These are phyloP conservation scores for Dipodomys stephensi DNA, from an alignment of 2,113 vertebrate genomes.

Conservation along the genomic window DNA sequence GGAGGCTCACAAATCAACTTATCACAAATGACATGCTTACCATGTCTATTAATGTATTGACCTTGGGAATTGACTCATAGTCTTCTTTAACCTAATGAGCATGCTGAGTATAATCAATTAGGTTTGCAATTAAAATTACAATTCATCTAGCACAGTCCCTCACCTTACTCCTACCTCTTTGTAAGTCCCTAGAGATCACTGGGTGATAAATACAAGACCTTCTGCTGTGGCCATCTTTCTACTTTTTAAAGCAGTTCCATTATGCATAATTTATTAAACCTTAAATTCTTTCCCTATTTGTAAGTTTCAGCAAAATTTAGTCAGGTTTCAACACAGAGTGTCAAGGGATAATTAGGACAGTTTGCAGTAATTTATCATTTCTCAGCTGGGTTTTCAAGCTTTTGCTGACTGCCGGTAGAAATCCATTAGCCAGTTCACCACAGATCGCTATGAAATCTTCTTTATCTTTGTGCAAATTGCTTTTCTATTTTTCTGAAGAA, in stretches of 20 bases:
- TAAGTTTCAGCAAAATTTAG: constrained; percentile 83
- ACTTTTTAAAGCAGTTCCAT: constrained; percentile 47
- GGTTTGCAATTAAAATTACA: constrained; percentile 88
- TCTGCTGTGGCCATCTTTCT: constrained; percentile 51
- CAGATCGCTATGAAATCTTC: constrained; percentile 50
- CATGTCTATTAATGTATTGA: constrained; percentile 87
- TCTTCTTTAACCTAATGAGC: constrained; percentile 87
- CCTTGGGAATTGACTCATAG: constrained; percentile 87
- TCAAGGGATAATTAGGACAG: constrained; percentile 84
- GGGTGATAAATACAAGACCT: constrained; percentile 79
- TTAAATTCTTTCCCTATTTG: constrained; percentile 72
- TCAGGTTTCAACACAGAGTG: constrained; percentile 82
- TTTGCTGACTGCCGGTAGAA: constrained; percentile 68
- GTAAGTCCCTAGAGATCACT: constrained; percentile 64
- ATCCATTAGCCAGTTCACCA: constrained; percentile 66
- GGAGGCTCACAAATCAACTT: constrained; percentile 82
- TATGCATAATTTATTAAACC: constrained; percentile 82
- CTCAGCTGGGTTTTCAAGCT: constrained; percentile 80
- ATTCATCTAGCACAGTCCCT: constrained; percentile 85
- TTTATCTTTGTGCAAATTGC: constrained; percentile 70
- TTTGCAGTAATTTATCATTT: constrained; percentile 85
- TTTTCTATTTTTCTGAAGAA: constrained; percentile 58
- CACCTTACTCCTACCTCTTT: constrained; percentile 72
- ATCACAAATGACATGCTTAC: constrained; percentile 84
- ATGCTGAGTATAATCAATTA: constrained; percentile 88